These are phyloP conservation scores for Anhinga rufa DNA, from an alignment of 2,113 vertebrate species.

Conservation along the genomic window DNA sequence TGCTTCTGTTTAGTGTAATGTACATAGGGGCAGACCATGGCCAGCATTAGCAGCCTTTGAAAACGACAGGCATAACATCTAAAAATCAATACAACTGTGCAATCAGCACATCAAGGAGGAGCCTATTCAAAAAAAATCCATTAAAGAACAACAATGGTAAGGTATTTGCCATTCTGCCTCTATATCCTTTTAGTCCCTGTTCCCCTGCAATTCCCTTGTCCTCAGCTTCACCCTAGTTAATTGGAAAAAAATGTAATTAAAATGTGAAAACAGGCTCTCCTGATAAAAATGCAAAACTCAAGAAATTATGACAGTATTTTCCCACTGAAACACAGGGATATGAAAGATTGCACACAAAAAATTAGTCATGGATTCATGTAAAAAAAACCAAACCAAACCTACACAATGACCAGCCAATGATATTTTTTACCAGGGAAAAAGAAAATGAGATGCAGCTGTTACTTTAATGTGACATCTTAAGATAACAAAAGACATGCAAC, in stretches of 20 bases:
- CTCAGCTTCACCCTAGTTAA: slow-evolving; percentile 27
- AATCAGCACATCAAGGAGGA: neutral
- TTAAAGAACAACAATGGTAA: neutral
- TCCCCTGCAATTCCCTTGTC: slow-evolving; percentile 19
- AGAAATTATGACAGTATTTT: neutral
- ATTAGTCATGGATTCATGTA: neutral
- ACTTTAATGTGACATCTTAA: neutral
- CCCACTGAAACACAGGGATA: neutral
- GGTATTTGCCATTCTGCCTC: slow-evolving; percentile 21
- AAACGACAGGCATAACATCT: neutral
- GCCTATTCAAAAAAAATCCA: neutral
- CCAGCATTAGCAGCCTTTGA: neutral
- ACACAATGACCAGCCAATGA: neutral
- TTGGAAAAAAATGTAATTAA: neutral
- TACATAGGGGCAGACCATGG: neutral
- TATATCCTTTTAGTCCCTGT: slow-evolving; percentile 25
- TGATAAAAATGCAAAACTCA: neutral
- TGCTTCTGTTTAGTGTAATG: neutral
- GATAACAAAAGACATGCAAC: neutral
- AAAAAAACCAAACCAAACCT: neutral
- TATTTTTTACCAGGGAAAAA: neutral
- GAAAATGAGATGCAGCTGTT: neutral
- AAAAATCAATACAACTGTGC: neutral
- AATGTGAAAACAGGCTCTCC: neutral
- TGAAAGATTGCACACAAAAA: neutral